Conservation (phyloP, 2,888 invertebrate genomes). For the Drosophila nr. perissopoda region DNA sequence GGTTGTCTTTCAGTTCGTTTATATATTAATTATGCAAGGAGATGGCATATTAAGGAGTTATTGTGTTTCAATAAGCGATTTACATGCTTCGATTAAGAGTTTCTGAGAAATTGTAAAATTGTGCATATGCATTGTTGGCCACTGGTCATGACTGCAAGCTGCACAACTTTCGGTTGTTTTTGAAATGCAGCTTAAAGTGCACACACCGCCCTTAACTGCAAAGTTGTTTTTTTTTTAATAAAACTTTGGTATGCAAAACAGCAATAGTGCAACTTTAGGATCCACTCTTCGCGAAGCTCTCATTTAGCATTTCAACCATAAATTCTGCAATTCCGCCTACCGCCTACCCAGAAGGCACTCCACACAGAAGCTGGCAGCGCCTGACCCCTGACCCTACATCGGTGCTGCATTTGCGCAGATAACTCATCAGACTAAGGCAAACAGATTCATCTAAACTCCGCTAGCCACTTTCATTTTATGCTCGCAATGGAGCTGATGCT, state of each 20-base stretch:
- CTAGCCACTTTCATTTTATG: constrained; percentile 74
- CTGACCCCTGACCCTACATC: not conserved
- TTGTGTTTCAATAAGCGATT: not conserved
- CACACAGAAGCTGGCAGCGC: not conserved
- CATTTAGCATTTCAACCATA: constrained; percentile 75
- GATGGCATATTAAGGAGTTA: not conserved
- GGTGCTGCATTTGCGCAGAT: constrained; percentile 69
- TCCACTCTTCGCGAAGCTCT: constrained; percentile 45
- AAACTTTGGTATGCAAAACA: constrained; percentile 31
- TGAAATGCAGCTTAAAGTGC: constrained; percentile 26
- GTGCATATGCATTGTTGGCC: constrained; percentile 29
- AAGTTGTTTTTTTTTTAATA: constrained; percentile 15
- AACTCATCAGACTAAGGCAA: constrained; percentile 79
- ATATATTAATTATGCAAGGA: not conserved
- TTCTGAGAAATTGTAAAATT: constrained; percentile 1
- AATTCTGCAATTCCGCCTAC: constrained; percentile 63
- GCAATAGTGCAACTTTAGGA: constrained; percentile 43
- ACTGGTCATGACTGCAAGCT: not conserved
- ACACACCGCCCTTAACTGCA: constrained; percentile 9
- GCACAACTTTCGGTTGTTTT: constrained; percentile 11
- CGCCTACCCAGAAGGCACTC: constrained; percentile 17
- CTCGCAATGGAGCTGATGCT: constrained; percentile 26
- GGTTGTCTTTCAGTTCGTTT: too few relatives aligned
- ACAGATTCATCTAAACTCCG: constrained; percentile 78
- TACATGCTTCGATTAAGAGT: not conserved